Base-by-base conservation (phyloP, 2,888 invertebrate genomes). In the Mythimna ferrago region DNA sequence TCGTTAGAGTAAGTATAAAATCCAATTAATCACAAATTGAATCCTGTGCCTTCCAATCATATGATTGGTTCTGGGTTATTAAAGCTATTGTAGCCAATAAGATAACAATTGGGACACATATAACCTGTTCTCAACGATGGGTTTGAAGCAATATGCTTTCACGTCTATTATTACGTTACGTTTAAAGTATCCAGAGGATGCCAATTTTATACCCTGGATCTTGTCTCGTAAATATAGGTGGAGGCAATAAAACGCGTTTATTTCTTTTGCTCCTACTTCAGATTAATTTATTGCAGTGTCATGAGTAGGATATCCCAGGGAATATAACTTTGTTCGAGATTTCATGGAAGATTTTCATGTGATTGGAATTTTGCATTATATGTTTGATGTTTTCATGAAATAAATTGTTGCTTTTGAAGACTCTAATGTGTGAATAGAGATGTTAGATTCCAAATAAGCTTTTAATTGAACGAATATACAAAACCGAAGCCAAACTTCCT, bases 161-260 rank as follows among this genome's bases (percentile, higher is more conserved):
- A 69, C 56, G 53, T 76, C 71, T 78, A 83, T 85, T 64, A 86
- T 85, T 85, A 86, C 58, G 58, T 72, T 73, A 78, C 70, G 66
- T 78, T 83, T 83, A 71, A 78, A 73, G 60, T 74, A 71, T 73
- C 76, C 62, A 81, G 78, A 79, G 74, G 73, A 83, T 83, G 74
- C 72, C 81, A 85, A 86, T 86, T 86, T 86, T 78, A 79, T 78
- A 63, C 54, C 63, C 66, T 73, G 69, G 69, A 63, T 63, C 71
- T 65, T 75, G 78, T 81, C 81, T 82, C 75, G 77, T 80, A 78
- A 84, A 86, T 84, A 81, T 79, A 84, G 78, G 68, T 79, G 56
- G 60, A 54, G 61, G 78, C 61, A 73, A 76, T 83, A 85, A 83
- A 82, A 70, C 66, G 32, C 61, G 65, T 81, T 83, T 80, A 78